A percentile compares a stretch with the other conserved stretches of the same genome.
phyloP scores from a whole-genome alignment of 2,797 vertebrate genomes.

The Anabacerthia variegaticeps region DNA sequence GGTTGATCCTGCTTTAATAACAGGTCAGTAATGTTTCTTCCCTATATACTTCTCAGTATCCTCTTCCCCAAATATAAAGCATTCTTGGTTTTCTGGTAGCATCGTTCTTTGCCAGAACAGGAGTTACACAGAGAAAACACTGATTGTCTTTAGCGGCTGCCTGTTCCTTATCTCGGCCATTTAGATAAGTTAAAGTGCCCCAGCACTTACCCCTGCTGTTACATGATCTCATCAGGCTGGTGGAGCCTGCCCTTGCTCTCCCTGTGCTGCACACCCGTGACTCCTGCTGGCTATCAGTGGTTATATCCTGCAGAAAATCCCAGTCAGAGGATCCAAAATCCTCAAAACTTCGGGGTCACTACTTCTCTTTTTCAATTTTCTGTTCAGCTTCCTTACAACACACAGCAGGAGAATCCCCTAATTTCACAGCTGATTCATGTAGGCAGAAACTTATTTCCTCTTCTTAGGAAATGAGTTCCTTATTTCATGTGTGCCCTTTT shows the following conservation, averaged over 20 bases:
- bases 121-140: neutral
- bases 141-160: neutral
- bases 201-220: neutral
- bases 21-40: neutral
- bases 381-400: neutral
- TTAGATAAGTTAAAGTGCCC: neutral
- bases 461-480: conserved; percentile 30
- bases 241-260: neutral
- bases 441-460: conserved; percentile 17
- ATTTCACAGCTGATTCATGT: neutral
- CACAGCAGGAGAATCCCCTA: neutral
- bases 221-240: neutral
- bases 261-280: neutral
- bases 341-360: neutral
- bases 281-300: neutral
- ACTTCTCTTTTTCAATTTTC: neutral
- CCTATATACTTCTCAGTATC: neutral
- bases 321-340: neutral
- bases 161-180: neutral
- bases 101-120: neutral
- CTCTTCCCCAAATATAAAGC: neutral
- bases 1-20: neutral
- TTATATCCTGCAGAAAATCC: neutral
- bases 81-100: neutral
- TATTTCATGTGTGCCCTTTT: neutral